Evolutionary conservation across 2,113 vertebrate genomes (phyloP), one percentile per base, ranked within the genome.

Genomic region (Urocynchramus pylzowi): DNA sequence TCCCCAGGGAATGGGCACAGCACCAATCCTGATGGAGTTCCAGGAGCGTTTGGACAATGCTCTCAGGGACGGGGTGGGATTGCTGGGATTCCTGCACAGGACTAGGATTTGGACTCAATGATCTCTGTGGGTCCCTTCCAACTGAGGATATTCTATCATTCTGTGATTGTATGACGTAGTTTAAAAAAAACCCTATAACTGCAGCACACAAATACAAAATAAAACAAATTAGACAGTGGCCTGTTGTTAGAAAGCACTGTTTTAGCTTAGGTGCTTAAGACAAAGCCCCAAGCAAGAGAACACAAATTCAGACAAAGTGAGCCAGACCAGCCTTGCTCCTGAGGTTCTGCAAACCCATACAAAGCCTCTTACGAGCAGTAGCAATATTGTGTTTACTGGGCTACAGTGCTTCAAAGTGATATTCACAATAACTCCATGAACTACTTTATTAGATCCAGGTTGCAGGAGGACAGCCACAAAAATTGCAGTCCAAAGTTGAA

Each of bases 41-140:
- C 7, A 47, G n/a, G 2, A 52, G 3, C 0, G 0, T 68, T 41
- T 27, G 20, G 9, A 22, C n/a, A 47, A 19, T 0, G 6, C 4
- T 39, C 20, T 68, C 61, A 41, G 5, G 5, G 0, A 26, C 5
- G 5, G 1, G 5, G 7, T 28, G 8, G 11, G 20, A 30, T n/a
- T 41, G 6, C 10, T 60, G 7, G 11, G 6, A 20, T 41, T 53
- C 7, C 14, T 49, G 11, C 27, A 15, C 10, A 69, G 61, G 9
- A 22, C 30, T 30, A 12, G 4, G 30, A 47, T 45, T 37, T 50
- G 10, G 18, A 65, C 22, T 50, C 0, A 0, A 6, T 22, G 9
- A n/a, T 13, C 5, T 26, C 22, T 61, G 16, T 47, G 21, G 2
- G 7, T 31, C 17, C 17, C 21, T 76, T 76, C 30, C 26, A 61